phyloP scores from a whole-genome alignment of 92 coral and sea anemone genomes.

The Scolanthus callimorphus region DNA sequence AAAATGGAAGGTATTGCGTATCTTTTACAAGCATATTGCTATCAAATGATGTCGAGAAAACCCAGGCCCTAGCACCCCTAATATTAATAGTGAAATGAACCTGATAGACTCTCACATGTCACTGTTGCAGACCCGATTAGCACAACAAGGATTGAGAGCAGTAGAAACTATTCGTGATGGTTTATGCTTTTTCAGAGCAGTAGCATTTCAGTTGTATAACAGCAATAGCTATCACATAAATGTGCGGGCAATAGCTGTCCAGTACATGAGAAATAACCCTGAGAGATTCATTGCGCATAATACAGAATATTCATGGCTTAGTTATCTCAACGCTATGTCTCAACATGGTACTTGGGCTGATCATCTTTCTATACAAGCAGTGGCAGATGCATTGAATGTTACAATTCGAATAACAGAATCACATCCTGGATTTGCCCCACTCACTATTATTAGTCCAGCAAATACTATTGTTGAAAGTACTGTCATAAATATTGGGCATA shows the following conservation, averaged over 20 bases:
- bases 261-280: conserved; percentile 28
- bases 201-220: conserved; percentile 36
- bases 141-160: conserved; percentile 12
- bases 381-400: conserved; percentile 45
- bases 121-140: conserved; percentile 25
- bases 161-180: conserved; percentile 29
- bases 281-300: conserved; percentile 36
- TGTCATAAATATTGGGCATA: conserved; percentile 42
- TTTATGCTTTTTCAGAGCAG: conserved; percentile 42
- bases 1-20: neutral
- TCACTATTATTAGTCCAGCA: conserved; percentile 27
- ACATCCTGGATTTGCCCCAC: conserved; percentile 29
- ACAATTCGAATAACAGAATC: conserved; percentile 41
- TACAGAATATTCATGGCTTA: conserved; percentile 39
- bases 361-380: conserved; percentile 56
- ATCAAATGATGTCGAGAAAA: conserved; percentile 15
- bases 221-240: conserved; percentile 19
- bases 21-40: neutral
- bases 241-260: conserved; percentile 33
- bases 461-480: conserved; percentile 9
- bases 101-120: conserved; percentile 3
- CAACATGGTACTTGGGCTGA: conserved; percentile 60
- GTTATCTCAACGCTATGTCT: conserved; percentile 38
- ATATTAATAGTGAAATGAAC: neutral
- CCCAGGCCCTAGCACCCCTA: conserved; percentile 1